Conservation (phyloP, 2,113 vertebrate genomes). For the Prietella phreatophila region DNA sequence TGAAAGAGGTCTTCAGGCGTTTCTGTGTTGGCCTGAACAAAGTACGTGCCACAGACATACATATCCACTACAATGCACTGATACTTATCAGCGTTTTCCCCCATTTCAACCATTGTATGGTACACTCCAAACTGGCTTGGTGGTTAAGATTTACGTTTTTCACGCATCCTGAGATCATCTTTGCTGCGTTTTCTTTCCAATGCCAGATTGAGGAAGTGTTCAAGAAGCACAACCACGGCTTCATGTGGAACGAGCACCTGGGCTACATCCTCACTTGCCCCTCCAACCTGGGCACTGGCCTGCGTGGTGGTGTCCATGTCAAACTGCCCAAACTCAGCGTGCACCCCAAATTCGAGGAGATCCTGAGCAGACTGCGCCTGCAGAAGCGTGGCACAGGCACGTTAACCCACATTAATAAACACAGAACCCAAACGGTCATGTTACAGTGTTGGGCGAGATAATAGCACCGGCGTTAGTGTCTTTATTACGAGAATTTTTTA, state of each 20-base stretch:
- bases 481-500: not conserved
- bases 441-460: not conserved
- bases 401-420: not conserved
- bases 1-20: conserved; percentile 93
- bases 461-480: not conserved
- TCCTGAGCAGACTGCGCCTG: conserved; percentile 86
- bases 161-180: not conserved
- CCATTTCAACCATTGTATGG: not conserved
- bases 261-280: conserved; percentile 92
- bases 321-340: conserved; percentile 87
- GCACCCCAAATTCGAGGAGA: conserved; percentile 89
- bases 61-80: not conserved
- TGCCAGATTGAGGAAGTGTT: conserved; percentile 89
- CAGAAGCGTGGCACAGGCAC: conserved; percentile 94
- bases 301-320: conserved; percentile 89
- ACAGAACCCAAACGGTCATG: not conserved
- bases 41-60: conserved; percentile 61
- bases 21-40: conserved; percentile 90
- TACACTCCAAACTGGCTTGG: not conserved
- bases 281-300: conserved; percentile 90
- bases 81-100: not conserved
- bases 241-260: conserved; percentile 93
- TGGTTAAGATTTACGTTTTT: not conserved
- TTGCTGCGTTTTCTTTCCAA: not conserved
- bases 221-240: conserved; percentile 86